Evolutionary conservation across 2,113 vertebrate genomes (phyloP), one percentile per base, ranked within the genome.

Genomic region (Megaceryle maxima): DNA sequence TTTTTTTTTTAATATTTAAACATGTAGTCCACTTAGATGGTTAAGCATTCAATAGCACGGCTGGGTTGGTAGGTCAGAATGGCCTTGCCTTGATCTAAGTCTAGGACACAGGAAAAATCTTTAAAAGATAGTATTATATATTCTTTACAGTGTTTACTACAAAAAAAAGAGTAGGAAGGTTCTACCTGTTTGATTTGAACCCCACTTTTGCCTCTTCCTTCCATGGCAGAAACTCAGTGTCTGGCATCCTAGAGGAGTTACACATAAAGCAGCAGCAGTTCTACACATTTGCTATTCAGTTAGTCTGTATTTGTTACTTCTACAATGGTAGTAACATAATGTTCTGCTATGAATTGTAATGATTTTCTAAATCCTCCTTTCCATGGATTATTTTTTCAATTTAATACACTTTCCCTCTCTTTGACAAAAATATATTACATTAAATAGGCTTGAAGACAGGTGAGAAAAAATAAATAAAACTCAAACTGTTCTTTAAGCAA

Each of bases 41-140:
- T 19, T 63, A 19, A 11, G 9, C 7, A 5, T 19, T 82, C 33
- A 66, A 12, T 29, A 10, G 12, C 0, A 0, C 21, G 11, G 19
- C 15, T 56, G 50, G 37, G 29, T 46, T 50, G 6, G 28, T 21
- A 66, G 37, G 5, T 31, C 37, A 69, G 20, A 56, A 46, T 9
- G 4, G 33, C 24, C 55, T 62, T 50, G 18, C 9, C 25, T 76
- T 57, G 29, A 53, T 33, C 70, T 28, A 43, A 85, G 4, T 8
- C 10, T 13, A 43, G 11, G 14, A 46, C 16, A 31, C 7, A 51
- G 9, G 39, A 84, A 56, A 73, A 81, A 2, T 24, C 28, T 77
- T 78, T 43, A 64, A 84, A 86, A 35, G 4, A 17, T 13, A 39
- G 4, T 6, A 7, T 53, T 43, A 37, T 17, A 24, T 48, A 5